Base-by-base conservation (phyloP, 2,888 invertebrate genomes). In the Lysandra coridon region DNA sequence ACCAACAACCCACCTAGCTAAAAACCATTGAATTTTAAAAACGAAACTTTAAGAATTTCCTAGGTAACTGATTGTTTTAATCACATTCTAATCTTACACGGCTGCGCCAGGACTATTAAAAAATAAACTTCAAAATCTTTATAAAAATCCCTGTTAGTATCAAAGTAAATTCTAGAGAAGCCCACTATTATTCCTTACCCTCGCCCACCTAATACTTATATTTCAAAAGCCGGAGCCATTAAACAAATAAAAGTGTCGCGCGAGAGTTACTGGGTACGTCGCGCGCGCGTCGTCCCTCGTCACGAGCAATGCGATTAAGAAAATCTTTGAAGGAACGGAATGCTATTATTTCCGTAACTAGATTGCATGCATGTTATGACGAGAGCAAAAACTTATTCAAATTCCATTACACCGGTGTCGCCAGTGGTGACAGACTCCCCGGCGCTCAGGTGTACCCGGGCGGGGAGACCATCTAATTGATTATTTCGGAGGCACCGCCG, bases 261-360 rank as follows among this genome's bases (percentile, higher is more conserved):
- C 6, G 4, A 30, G 14, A 44, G 23, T 44, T 5, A 17, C 74
- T 57, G 77, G 73, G 12, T 30, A 33, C 30, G 6, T 75, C 37
- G 44, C n/a, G 80, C 78, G 80, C 77, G 73, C 14, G 57, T 33
- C 81, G 49, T 80, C 81, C 82, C 78, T 64, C 79, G 64, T 78
- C 80, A 73, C 74, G 76, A 74, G 78, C 80, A 82, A 81, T 83
- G 79, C 84, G 86, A 89, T 90, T 89, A 90, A 82, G 85, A 84
- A 84, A 83, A 85, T 85, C 89, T 88, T 87, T 87, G 89, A 89
- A 83, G 81, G 81, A 73, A 83, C 69, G 78, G 79, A 84, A 87
- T 84, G 85, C 82, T 81, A 87, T 88, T 86, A 86, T 81, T 80
- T 79, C 74, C 83, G 81, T 82, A 79, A 82, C 84, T 83, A 82